These are phyloP conservation scores for Hirundichthys speculiger DNA, from an alignment of 2,113 vertebrate genomes.

Conservation along the genomic window DNA sequence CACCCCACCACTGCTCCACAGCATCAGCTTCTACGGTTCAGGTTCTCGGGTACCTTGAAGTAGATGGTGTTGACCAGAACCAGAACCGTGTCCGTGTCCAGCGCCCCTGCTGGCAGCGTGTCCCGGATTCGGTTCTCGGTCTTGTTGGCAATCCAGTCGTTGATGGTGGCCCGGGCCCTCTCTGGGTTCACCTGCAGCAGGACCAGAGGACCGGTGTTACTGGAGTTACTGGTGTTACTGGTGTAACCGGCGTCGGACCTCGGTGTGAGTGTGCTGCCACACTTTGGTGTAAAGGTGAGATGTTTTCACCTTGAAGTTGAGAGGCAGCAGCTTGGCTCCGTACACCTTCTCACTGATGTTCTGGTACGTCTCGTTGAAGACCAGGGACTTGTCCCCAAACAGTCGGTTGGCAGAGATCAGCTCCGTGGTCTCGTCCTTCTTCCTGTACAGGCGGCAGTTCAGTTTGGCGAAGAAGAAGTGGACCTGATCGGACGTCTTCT, in stretches of 20 bases:
- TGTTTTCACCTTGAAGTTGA: slow-evolving; percentile 89
- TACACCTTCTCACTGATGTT: slow-evolving; percentile 93
- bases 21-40: too few species aligned
- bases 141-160: slow-evolving; percentile 93
- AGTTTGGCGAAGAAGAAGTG: slow-evolving; percentile 98
- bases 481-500: slow-evolving; percentile 94
- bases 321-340: slow-evolving; percentile 90
- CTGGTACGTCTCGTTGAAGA: slow-evolving; percentile 91
- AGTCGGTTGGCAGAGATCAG: slow-evolving; percentile 92
- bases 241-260: too few species aligned
- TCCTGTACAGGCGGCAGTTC: slow-evolving; percentile 92
- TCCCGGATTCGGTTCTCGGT: slow-evolving; percentile 88
- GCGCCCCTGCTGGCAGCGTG: slow-evolving; percentile 83
- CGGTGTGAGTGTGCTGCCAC: too few species aligned
- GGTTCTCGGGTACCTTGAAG: slow-evolving; percentile 89
- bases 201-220: slow-evolving; percentile 5
- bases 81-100: slow-evolving; percentile 84
- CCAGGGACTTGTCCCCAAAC: slow-evolving; percentile 89
- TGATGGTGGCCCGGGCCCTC: slow-evolving; percentile 85
- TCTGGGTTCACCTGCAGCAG: slow-evolving; percentile 87
- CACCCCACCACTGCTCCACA: too few species aligned
- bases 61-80: slow-evolving; percentile 96
- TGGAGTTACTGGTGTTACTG: too few species aligned
- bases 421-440: slow-evolving; percentile 87
- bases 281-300: neutral